These are phyloP conservation scores for Zaprionus inermis DNA, from an alignment of 1,140 invertebrate species.

Conservation along the genomic window DNA sequence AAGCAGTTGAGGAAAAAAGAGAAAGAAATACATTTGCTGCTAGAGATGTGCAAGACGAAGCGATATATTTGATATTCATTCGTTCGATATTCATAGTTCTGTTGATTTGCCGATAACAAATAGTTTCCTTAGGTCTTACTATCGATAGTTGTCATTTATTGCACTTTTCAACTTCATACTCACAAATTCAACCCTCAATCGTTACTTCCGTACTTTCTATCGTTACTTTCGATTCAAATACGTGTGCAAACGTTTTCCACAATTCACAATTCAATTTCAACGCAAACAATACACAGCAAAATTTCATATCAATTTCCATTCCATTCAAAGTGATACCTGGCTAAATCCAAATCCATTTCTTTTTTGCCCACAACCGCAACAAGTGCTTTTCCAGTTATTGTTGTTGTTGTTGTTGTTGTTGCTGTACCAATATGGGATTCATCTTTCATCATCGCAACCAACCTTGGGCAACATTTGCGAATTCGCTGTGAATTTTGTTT, in stretches of 20 bases:
- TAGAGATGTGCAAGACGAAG: too few species aligned
- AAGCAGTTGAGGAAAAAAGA: not conserved
- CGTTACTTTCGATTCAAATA: not conserved
- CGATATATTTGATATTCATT: too few species aligned
- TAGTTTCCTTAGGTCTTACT: not conserved
- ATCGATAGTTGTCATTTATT: not conserved
- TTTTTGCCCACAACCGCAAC: not conserved
- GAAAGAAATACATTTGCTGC: not conserved
- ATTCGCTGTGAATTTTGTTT: not conserved
- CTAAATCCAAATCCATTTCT: not conserved
- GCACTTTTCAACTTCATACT: not conserved
- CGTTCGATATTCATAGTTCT: too few species aligned
- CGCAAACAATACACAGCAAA: conserved; percentile 4
- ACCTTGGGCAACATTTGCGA: not conserved
- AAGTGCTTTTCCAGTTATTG: not conserved
- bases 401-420: not conserved
- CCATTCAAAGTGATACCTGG: not conserved
- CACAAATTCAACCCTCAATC: not conserved
- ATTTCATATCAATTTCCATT: not conserved
- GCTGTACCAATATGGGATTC: not conserved
- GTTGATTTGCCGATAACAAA: too few species aligned
- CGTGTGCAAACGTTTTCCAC: not conserved
- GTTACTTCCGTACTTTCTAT: not conserved
- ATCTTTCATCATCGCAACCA: not conserved
- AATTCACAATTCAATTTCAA: conserved; percentile 1